Percentiles rank a stretch among this genome's conserved stretches.
Evolutionary conservation across 2,797 vertebrate species (phyloP).

Genomic region (Dryobates pubescens): DNA sequence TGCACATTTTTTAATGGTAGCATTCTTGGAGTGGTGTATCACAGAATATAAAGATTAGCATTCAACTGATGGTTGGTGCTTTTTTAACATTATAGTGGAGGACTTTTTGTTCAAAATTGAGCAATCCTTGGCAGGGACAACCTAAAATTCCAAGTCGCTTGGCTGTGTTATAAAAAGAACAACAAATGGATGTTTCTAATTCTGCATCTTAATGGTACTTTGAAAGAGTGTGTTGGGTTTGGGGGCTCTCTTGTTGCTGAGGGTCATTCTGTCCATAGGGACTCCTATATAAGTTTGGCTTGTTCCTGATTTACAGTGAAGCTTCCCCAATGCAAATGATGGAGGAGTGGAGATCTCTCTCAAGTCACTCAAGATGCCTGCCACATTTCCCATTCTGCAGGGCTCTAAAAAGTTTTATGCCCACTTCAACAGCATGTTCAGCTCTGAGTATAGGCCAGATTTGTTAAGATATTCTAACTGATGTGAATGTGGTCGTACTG

Average conservation of each 20-base stretch:
- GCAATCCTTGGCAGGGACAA: slow-evolving; percentile 70
- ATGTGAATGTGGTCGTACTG: neutral
- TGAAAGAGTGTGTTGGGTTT: slow-evolving; percentile 34
- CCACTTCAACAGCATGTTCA: neutral
- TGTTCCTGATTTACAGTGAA: neutral
- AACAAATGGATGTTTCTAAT: slow-evolving; percentile 72
- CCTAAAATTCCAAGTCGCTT: slow-evolving; percentile 76
- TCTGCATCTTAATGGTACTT: slow-evolving; percentile 60
- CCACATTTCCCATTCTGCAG: neutral
- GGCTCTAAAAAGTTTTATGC: slow-evolving; percentile 1
- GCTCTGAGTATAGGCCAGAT: neutral
- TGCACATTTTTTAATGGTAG: slow-evolving; percentile 78
- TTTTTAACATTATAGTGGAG: slow-evolving; percentile 72
- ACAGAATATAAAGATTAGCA: slow-evolving; percentile 79
- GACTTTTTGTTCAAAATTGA: slow-evolving; percentile 73
- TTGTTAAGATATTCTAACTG: slow-evolving; percentile 5
- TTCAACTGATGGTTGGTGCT: slow-evolving; percentile 72
- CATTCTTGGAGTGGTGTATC: slow-evolving; percentile 78
- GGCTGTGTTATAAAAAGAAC: slow-evolving; percentile 74
- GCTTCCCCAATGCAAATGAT: neutral
- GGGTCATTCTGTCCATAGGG: neutral
- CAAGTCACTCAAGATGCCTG: neutral
- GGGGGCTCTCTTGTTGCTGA: slow-evolving; percentile 1
- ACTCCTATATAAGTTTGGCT: neutral
- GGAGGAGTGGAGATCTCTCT: neutral